Percentiles rank a stretch among this genome's conserved stretches.
These are phyloP conservation scores for Symphodus melops DNA, from an alignment of 2,113 vertebrate genomes.

Conservation along the genomic window DNA sequence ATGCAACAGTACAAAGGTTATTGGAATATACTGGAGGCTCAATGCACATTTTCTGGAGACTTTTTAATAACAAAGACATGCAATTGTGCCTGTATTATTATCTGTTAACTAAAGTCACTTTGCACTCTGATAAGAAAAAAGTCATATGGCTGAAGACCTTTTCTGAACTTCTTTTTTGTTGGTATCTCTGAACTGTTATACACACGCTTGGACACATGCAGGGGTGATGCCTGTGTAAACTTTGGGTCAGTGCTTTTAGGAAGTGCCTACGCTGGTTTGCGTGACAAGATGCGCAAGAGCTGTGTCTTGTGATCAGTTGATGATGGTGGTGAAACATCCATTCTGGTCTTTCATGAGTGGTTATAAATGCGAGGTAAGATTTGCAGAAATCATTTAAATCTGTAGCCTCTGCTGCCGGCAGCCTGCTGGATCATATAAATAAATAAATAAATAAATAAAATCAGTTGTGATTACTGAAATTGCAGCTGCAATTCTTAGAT, in stretches of 20 bases:
- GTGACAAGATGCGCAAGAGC: neutral
- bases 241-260: conserved; percentile 29
- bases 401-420: neutral
- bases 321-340: conserved; percentile 1
- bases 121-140: neutral
- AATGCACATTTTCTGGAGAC: neutral
- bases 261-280: conserved; percentile 33
- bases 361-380: neutral
- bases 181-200: neutral
- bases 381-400: neutral
- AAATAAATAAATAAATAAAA: neutral
- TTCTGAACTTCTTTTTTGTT: neutral
- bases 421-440: neutral
- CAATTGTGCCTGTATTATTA: neutral
- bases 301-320: conserved; percentile 58
- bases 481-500: too few relatives aligned
- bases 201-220: neutral
- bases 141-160: conserved; percentile 3
- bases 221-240: neutral
- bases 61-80: neutral
- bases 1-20: too few relatives aligned
- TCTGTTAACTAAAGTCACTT: neutral
- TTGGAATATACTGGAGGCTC: too few relatives aligned
- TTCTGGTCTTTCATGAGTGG: conserved; percentile 2
- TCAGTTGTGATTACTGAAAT: too few relatives aligned